Conservation (phyloP, 2,797 vertebrate genomes). For the Sparus aurata region DNA sequence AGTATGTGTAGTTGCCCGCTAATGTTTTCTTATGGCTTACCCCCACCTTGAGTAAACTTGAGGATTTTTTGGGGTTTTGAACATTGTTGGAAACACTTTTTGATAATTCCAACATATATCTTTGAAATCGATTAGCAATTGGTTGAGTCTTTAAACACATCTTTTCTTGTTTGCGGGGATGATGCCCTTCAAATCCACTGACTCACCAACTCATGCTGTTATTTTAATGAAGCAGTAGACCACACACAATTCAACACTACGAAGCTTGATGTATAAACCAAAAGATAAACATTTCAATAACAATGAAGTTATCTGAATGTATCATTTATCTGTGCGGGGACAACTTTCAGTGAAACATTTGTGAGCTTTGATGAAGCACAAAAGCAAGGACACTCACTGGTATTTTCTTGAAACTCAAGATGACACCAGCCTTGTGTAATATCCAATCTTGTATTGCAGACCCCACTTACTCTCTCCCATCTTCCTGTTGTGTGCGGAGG, state of each 20-base stretch:
- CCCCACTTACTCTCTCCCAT: constrained; percentile 5
- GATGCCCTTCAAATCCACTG: background rate
- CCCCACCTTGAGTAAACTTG: too few species aligned
- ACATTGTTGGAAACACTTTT: too few species aligned
- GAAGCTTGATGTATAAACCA: background rate
- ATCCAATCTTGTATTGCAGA: constrained; percentile 15
- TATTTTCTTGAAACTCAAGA: constrained; percentile 19
- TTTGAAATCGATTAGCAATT: background rate
- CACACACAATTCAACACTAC: too few species aligned
- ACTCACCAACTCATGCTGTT: background rate
- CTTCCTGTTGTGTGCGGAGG: background rate
- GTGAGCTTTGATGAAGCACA: constrained; percentile 1
- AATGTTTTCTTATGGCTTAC: too few species aligned
- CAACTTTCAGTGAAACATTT: background rate
- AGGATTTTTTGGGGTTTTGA: too few species aligned
- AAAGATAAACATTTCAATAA: background rate
- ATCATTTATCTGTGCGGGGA: constrained; percentile 3
- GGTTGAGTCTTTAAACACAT: background rate
- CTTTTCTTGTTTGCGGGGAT: background rate
- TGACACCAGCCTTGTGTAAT: constrained; percentile 27
- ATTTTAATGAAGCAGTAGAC: background rate
- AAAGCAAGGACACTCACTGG: constrained; percentile 5
- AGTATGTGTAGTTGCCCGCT: too few species aligned
- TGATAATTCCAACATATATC: too few species aligned
- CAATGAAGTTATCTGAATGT: background rate